A percentile compares a stretch with the other conserved stretches of the same genome.
These are phyloP conservation scores for Drosophila pegasa DNA, from an alignment of 2,888 invertebrate species.

Conservation along the genomic window DNA sequence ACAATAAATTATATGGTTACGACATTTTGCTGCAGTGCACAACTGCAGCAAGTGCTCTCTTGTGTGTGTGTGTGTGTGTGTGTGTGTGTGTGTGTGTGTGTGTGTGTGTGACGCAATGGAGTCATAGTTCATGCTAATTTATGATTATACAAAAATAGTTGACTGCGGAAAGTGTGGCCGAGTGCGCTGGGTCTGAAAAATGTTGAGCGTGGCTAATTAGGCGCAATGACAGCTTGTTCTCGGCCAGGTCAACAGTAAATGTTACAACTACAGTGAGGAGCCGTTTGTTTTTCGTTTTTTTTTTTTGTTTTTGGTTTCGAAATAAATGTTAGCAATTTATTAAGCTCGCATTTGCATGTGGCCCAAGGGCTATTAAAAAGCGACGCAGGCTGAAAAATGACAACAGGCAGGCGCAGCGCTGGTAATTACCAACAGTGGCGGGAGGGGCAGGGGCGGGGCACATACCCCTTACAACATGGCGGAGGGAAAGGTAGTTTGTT, in stretches of 20 bases:
- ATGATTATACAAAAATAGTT: constrained; percentile 72
- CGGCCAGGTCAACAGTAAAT: constrained; percentile 41
- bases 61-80: constrained; percentile 31
- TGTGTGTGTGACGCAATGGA: constrained; percentile 43
- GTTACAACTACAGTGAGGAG: constrained; percentile 10
- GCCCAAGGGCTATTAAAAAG: constrained; percentile 57
- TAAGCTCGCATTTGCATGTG: constrained; percentile 73
- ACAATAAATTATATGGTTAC: constrained; percentile 36
- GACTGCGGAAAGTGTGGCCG: constrained; percentile 26
- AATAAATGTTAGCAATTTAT: constrained; percentile 72
- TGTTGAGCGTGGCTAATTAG: constrained; percentile 56
- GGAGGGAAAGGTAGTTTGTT: constrained; percentile 25
- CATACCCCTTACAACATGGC: constrained; percentile 3
- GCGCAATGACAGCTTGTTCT: constrained; percentile 59
- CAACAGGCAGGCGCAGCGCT: constrained; percentile 63
- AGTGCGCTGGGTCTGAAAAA: constrained; percentile 3
- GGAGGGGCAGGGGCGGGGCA: background rate
- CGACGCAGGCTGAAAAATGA: constrained; percentile 65
- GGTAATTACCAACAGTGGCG: constrained; percentile 56
- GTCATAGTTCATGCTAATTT: constrained; percentile 74
- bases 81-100: constrained; percentile 31
- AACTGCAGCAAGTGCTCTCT: constrained; percentile 31
- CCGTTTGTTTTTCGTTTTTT: background rate
- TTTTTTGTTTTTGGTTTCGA: constrained; percentile 23
- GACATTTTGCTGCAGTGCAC: constrained; percentile 51